Evolutionary conservation across 2,113 vertebrate genomes (phyloP), one percentile per base, ranked within the genome.

Genomic region (Chloroceryle aenea): DNA sequence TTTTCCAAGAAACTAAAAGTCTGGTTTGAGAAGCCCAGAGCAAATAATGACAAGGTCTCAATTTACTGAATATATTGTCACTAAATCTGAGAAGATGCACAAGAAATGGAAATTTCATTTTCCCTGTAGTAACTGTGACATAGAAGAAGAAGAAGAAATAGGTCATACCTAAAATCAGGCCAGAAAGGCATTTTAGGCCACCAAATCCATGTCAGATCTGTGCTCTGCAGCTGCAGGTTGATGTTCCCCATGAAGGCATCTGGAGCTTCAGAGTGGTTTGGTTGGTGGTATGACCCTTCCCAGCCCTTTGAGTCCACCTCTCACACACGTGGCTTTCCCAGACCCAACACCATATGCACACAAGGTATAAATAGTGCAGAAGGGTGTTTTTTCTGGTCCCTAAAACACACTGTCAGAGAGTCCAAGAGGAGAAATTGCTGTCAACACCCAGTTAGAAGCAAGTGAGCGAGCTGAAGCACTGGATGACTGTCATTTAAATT

Each of bases 1-100:
- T 85, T 71, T 87, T 87, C 48, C 78, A 82, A 77, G 89, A 81
- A 92, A 47, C 26, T 11, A 29, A 47, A 85, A 42, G 21, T n/a
- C 59, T 81, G 32, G 36, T 85, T 64, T 50, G 82, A 74, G 48
- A 26, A 81, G 36, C 50, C 55, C 20, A 8, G 48, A 56, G 62
- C 43, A 56, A 87, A 69, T 1, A 26, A 30, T 36, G 40, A 27
- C 34, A 25, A 52, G 59, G 59, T 21, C 59, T 69, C 12, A 0
- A 56, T 66, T 81, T 45, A 13, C 10, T 48, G 53, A 38, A 14
- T 50, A 42, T 26, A 48, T 74, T 90, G 55, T 45, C 77, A 50
- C 43, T 85, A 26, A 80, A 59, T 27, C 40, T 81, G 50, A 40
- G 50, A 85, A 52, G 78, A 64, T 47, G 63, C 14, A 81, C 34